Evolutionary conservation across 2,797 vertebrate genomes (phyloP).

Genomic region (Saguinus oedipus): DNA sequence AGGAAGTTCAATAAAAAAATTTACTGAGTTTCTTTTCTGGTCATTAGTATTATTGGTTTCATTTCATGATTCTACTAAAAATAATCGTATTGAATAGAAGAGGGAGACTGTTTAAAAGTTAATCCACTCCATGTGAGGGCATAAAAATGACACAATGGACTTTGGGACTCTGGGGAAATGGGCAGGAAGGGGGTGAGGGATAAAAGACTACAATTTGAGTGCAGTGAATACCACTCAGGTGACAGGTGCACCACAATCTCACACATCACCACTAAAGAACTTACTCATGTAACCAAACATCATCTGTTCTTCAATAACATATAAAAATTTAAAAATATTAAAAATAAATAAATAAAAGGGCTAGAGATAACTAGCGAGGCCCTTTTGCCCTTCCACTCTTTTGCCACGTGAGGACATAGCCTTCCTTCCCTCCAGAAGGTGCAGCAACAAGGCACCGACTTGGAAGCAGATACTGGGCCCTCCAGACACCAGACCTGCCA

Average conservation of each 20-base stretch:
- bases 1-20: background rate
- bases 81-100: background rate
- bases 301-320: background rate
- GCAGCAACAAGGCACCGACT: background rate
- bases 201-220: background rate
- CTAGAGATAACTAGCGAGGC: background rate
- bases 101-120: background rate
- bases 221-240: background rate
- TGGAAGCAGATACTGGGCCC: background rate
- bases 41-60: background rate
- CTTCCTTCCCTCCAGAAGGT: background rate
- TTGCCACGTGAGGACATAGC: background rate
- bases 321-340: background rate
- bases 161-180: background rate
- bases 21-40: slow-evolving; percentile 9
- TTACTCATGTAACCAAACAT: background rate
- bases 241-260: background rate
- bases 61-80: background rate
- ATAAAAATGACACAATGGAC: background rate
- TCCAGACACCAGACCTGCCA: background rate
- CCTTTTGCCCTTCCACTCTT: background rate
- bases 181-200: background rate
- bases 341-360: background rate
- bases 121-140: background rate
- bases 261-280: background rate